These are phyloP conservation scores for Steromphala cineraria DNA, from an alignment of 2,888 invertebrate species.

Conservation along the genomic window DNA sequence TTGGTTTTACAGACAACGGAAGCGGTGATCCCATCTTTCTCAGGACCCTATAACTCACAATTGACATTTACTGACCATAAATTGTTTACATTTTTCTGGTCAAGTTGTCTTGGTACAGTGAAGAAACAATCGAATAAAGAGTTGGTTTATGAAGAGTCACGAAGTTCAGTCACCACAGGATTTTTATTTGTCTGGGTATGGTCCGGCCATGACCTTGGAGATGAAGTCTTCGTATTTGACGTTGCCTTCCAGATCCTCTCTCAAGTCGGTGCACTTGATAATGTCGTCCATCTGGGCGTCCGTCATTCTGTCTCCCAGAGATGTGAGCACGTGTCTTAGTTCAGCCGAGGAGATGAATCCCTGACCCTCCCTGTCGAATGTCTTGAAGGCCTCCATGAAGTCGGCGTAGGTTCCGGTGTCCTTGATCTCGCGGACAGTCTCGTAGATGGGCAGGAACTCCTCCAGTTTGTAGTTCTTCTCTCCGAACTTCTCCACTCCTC, in stretches of 20 bases:
- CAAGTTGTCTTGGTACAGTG: too few relatives aligned
- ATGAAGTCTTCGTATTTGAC: constrained; percentile 76
- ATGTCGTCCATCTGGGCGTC: constrained; percentile 77
- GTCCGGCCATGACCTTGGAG: constrained; percentile 19
- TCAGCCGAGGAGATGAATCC: constrained; percentile 98
- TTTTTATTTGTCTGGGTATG: constrained; percentile 17
- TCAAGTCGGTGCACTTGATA: constrained; percentile 75
- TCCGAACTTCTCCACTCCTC: constrained; percentile 97
- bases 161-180: too few relatives aligned
- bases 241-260: constrained; percentile 78
- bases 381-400: constrained; percentile 99
- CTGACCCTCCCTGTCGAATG: constrained; percentile 99
- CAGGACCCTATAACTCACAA: too few relatives aligned
- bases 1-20: too few relatives aligned
- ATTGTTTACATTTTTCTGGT: too few relatives aligned
- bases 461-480: constrained; percentile 95
- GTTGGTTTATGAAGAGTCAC: too few relatives aligned
- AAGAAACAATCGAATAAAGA: too few relatives aligned
- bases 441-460: constrained; percentile 99
- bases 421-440: constrained; percentile 96
- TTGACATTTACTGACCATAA: too few relatives aligned
- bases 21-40: too few relatives aligned
- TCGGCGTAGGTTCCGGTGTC: constrained; percentile 98
- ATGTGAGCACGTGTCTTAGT: constrained; percentile 95
- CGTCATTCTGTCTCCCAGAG: constrained; percentile 82